Percentiles rank a stretch among this genome's conserved stretches.
Conservation (phyloP, 2,888 invertebrate species). For the Homarus gammarus region DNA sequence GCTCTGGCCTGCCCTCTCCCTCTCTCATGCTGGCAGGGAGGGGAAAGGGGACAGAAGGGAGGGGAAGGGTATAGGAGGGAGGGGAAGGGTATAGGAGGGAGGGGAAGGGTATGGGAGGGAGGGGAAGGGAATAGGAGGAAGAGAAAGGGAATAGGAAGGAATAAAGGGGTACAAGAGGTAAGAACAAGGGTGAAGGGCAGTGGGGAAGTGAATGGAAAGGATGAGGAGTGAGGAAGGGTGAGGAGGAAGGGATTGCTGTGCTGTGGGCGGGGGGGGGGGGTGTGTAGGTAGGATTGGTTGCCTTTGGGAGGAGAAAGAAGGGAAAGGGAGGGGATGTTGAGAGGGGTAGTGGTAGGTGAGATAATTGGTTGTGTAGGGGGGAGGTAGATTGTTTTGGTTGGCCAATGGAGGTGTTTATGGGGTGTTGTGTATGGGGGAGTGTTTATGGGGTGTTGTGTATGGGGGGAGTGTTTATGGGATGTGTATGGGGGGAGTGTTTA, state of each 20-base stretch:
- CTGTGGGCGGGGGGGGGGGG: neutral
- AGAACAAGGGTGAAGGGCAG: no score
- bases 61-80: neutral
- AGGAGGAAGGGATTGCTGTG: neutral
- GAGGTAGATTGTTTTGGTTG: neutral
- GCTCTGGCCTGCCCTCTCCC: neutral
- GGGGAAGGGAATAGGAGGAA: neutral
- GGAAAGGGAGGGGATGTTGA: neutral
- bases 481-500: neutral
- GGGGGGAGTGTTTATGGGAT: neutral
- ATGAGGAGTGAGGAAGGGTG: neutral
- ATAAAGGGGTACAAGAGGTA: no score
- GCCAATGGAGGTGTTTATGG: neutral
- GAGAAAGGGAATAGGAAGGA: no score
- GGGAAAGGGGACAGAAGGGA: neutral
- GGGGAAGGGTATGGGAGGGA: constrained; percentile 10
- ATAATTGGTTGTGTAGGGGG: neutral
- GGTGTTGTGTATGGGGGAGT: neutral
- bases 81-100: neutral
- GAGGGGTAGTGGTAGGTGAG: neutral
- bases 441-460: neutral
- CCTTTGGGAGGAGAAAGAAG: neutral
- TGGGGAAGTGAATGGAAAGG: no score
- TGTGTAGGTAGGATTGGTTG: neutral
- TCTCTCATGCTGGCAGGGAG: neutral